Evolutionary conservation across 2,113 vertebrate genomes (phyloP).

Genomic region (Bubo blakistoni): DNA sequence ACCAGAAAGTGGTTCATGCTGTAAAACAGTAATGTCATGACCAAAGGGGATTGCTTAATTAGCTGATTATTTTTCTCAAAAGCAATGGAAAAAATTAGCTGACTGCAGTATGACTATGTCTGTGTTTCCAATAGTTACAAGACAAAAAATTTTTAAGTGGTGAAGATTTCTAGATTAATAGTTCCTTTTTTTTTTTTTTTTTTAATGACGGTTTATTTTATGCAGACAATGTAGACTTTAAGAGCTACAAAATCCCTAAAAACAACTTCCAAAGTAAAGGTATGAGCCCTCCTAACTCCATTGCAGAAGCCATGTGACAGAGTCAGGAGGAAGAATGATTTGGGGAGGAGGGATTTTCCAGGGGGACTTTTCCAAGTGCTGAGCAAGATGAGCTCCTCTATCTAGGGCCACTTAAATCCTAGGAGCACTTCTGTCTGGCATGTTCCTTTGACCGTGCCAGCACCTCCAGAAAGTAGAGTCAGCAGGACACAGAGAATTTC

Average conservation of each 20-base stretch:
- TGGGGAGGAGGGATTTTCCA: not conserved
- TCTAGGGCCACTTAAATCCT: not conserved
- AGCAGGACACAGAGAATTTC: not conserved
- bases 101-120: not conserved
- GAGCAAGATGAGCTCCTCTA: not conserved
- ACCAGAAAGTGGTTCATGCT: not conserved
- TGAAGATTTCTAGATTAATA: not conserved
- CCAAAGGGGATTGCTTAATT: not conserved
- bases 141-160: not conserved
- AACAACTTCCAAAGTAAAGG: not conserved
- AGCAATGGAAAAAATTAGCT: not conserved
- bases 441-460: not conserved
- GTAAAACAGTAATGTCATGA: not conserved
- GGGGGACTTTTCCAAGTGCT: not conserved
- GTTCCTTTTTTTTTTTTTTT: not conserved
- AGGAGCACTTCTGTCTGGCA: not conserved
- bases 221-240: not conserved
- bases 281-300: not conserved
- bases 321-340: not conserved
- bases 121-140: slow-evolving; percentile 35
- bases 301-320: not conserved
- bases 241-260: not conserved
- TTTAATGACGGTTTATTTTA: not conserved
- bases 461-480: not conserved
- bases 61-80: not conserved